Conservation (phyloP, 2,113 vertebrate species). For the Labrus mixtus region DNA sequence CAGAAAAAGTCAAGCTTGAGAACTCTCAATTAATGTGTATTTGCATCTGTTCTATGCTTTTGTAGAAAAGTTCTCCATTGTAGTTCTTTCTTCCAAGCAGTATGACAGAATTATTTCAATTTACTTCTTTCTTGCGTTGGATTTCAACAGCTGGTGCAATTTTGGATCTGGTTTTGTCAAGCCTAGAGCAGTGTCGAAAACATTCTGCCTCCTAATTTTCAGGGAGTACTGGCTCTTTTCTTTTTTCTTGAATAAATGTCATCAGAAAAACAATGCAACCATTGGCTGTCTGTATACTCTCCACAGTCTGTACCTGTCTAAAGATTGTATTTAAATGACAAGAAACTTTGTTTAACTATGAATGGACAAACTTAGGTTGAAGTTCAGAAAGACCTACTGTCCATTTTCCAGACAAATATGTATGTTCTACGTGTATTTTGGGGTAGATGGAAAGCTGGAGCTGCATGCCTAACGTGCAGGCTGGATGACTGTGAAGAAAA, state of each 20-base stretch:
- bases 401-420: too few species aligned
- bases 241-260: too few species aligned
- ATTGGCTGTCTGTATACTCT: neutral
- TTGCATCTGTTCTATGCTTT: neutral
- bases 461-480: neutral
- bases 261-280: too few species aligned
- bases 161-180: neutral
- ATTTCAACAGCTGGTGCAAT: neutral
- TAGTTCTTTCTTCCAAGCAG: neutral
- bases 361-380: too few species aligned
- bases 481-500: slow-evolving; percentile 1
- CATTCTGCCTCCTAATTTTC: too few species aligned
- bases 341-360: too few species aligned
- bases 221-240: too few species aligned
- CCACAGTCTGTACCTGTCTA: neutral
- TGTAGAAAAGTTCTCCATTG: neutral
- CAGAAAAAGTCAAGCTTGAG: neutral
- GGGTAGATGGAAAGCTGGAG: slow-evolving; percentile 1
- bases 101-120: neutral
- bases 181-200: too few species aligned
- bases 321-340: too few species aligned
- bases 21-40: neutral
- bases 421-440: neutral
- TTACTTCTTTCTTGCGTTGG: too few species aligned
- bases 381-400: too few species aligned